phyloP scores from a whole-genome alignment of 2,888 invertebrate species.

The Bugulina stolonifera region DNA sequence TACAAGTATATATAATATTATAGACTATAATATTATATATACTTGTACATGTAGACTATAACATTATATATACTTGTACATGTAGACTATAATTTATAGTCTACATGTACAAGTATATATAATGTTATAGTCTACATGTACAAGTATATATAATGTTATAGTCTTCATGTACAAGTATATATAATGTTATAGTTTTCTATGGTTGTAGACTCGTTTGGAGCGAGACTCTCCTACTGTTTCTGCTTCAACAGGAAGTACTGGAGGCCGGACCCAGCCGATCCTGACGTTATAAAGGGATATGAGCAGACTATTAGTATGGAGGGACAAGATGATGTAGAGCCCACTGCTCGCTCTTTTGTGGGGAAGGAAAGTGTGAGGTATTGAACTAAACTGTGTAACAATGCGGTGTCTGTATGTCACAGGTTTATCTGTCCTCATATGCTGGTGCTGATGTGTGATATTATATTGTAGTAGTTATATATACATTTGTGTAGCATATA shows the following conservation, averaged over 20 bases:
- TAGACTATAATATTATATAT: too few species aligned
- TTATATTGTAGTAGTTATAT: not conserved
- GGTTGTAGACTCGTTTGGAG: slow-evolving; percentile 10
- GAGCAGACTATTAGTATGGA: slow-evolving; percentile 47
- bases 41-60: too few species aligned
- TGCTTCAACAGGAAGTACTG: slow-evolving; percentile 31
- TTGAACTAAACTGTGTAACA: not conserved
- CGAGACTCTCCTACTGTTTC: not conserved
- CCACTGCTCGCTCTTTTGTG: slow-evolving; percentile 58
- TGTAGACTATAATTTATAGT: too few species aligned
- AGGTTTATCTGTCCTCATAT: not conserved
- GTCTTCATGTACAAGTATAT: too few species aligned
- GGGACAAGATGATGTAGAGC: slow-evolving; percentile 64
- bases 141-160: too few species aligned
- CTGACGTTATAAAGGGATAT: slow-evolving; percentile 52
- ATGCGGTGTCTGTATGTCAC: not conserved
- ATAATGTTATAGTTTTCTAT: too few species aligned
- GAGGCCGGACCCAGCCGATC: slow-evolving; percentile 44
- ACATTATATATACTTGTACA: too few species aligned
- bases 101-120: too few species aligned
- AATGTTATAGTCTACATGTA: too few species aligned
- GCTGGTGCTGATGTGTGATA: not conserved
- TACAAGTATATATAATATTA: too few species aligned
- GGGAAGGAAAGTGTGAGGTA: slow-evolving; percentile 36
- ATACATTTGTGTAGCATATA: not conserved